Evolutionary conservation across 2,888 invertebrate species (phyloP).

Genomic region (Leptopilina drosophilae): DNA sequence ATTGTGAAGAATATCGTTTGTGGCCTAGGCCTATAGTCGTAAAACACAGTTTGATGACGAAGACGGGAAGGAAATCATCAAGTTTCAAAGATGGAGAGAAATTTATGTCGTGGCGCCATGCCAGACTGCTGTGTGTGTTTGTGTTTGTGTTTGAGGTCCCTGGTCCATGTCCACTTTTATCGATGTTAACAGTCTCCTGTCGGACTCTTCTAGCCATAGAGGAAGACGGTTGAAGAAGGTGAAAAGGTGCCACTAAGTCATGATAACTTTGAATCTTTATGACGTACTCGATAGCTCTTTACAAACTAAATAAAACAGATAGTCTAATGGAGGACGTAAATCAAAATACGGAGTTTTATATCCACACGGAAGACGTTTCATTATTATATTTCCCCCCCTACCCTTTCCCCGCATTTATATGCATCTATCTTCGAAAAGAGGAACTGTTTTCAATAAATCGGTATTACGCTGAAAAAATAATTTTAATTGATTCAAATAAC

Average conservation of each 20-base stretch:
- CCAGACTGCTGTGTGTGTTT: neutral
- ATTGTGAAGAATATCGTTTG: too few relatives aligned
- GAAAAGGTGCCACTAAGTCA: conserved; percentile 21
- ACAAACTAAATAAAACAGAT: neutral
- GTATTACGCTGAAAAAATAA: too few relatives aligned
- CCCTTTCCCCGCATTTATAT: too few relatives aligned
- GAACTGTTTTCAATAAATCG: too few relatives aligned
- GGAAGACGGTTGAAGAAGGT: conserved; percentile 8
- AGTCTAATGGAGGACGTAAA: neutral
- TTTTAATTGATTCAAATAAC: too few relatives aligned
- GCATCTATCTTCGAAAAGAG: too few relatives aligned
- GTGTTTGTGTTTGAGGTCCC: too few relatives aligned
- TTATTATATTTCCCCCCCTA: too few relatives aligned
- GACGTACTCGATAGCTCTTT: neutral
- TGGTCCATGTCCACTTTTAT: too few relatives aligned
- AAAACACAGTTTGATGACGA: neutral
- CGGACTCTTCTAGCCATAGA: neutral
- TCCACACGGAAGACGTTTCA: too few relatives aligned
- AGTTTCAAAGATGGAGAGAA: conserved; percentile 22
- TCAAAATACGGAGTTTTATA: neutral
- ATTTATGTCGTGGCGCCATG: conserved; percentile 37
- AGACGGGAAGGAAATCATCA: neutral
- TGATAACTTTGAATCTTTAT: conserved; percentile 23
- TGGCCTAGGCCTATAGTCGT: too few relatives aligned
- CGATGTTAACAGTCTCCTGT: too few relatives aligned